These are phyloP conservation scores for Seira ritae DNA, from an alignment of 2,888 invertebrate genomes.

Conservation along the genomic window DNA sequence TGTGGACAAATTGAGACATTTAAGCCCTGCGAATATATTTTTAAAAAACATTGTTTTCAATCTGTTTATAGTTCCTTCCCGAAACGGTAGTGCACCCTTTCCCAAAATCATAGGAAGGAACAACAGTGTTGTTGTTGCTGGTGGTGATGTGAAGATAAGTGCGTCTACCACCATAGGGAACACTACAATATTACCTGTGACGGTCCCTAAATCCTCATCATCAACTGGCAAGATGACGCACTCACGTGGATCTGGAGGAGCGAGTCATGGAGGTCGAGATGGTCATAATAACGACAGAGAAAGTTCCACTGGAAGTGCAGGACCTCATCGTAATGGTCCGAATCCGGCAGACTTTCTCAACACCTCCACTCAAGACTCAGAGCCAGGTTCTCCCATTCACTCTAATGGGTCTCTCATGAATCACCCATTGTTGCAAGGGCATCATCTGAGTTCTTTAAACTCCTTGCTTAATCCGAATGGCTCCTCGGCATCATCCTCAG, in stretches of 20 bases:
- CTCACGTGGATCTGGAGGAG: constrained; percentile 73
- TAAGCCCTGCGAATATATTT: too few relatives aligned
- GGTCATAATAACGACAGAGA: constrained; percentile 60
- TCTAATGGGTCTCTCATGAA: constrained; percentile 71
- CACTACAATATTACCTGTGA: too few relatives aligned
- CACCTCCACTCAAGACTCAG: constrained; percentile 71
- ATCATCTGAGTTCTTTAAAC: constrained; percentile 64
- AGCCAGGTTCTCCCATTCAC: constrained; percentile 74
- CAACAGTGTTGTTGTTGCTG: too few relatives aligned
- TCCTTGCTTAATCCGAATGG: constrained; percentile 65
- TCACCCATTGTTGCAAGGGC: constrained; percentile 68
- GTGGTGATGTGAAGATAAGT: constrained; percentile 19
- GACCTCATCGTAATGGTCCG: constrained; percentile 72
- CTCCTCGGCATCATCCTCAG: constrained; percentile 63
- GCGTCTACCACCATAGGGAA: background rate
- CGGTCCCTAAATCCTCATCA: background rate
- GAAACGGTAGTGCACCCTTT: too few relatives aligned
- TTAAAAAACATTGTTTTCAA: too few relatives aligned
- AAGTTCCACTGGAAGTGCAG: constrained; percentile 74
- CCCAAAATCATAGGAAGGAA: too few relatives aligned
- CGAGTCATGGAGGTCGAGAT: constrained; percentile 38
- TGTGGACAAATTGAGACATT: too few relatives aligned
- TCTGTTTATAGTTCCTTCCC: too few relatives aligned
- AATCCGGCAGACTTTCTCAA: constrained; percentile 63
- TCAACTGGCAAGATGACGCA: background rate